Evolutionary conservation across 2,797 vertebrate species (phyloP), one percentile per base, ranked within the genome.

Genomic region (Myoxocephalus aenaeus): DNA sequence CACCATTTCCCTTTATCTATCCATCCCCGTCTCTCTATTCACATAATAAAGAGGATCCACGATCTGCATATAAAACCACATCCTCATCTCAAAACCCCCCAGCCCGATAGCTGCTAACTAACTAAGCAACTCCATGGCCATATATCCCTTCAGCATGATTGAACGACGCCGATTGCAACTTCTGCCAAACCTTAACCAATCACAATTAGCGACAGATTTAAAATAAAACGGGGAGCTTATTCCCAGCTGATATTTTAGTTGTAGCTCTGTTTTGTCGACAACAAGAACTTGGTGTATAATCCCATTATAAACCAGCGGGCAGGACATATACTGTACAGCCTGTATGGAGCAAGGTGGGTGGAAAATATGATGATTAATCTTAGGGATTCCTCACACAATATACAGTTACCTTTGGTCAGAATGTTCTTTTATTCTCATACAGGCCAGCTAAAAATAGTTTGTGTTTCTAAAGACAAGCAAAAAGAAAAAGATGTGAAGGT

Each of bases 151-250:
- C 75, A 80, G 69, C 40, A 2, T 80, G 73, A 85, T 81, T 85
- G 81, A 82, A 90, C 92, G 67, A 83, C 75, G 77, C 89, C 78
- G 75, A 90, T 90, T 83, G 59, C 68, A 74, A 80, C 56, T 79
- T 84, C 80, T 83, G 44, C 63, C 53, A 79, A 58, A 80, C 70
- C 70, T 83, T 66, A 44, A 82, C 73, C 73, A 79, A 91, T 86
- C 63, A 61, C 27, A 79, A 71, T 86, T 85, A 82, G 69, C 54
- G 7, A 63, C 72, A 62, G 68, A 81, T 74, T 76, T 68, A 83
- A 62, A 80, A 82, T 80, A 48, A 80, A 77, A 84, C 2, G 3
- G 36, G 46, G 58, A 48, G 71, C 58, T 20, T 18, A 73, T 50
- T 68, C 78, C 65, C 74, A 67, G 83, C 70, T 86, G 78, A 74